Evolutionary conservation across 2,797 vertebrate genomes (phyloP).

Genomic region (Simalia tracyae): DNA sequence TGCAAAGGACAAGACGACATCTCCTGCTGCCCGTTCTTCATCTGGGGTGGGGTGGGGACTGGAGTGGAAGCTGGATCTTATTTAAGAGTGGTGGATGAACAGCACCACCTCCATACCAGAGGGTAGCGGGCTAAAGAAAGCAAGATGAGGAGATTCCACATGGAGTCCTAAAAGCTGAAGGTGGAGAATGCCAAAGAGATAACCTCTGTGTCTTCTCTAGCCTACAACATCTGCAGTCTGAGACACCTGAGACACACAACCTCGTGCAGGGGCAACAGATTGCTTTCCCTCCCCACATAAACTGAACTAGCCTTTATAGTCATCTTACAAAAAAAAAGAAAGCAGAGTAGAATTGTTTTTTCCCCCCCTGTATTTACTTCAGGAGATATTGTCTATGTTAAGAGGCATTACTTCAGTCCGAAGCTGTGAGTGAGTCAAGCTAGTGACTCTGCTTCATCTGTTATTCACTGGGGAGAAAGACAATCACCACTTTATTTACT

Average conservation of each 20-base stretch:
- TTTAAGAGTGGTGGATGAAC: not conserved
- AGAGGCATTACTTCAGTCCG: not conserved
- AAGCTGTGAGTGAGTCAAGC: not conserved
- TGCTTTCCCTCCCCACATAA: not conserved
- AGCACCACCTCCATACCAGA: not conserved
- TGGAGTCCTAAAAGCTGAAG: not conserved
- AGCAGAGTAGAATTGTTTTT: not conserved
- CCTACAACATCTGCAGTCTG: not conserved
- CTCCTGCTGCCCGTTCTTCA: not conserved
- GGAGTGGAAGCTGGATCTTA: not conserved
- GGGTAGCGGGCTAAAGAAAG: not conserved
- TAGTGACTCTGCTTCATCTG: constrained; percentile 16
- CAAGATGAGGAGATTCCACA: not conserved
- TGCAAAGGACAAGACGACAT: not conserved
- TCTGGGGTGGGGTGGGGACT: not conserved
- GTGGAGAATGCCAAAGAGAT: not conserved
- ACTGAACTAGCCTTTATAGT: not conserved
- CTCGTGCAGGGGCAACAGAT: not conserved
- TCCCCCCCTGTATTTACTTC: not conserved
- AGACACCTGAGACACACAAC: not conserved
- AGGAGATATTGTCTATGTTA: not conserved
- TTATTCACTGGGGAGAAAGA: constrained; percentile 30
- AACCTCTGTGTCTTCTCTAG: not conserved
- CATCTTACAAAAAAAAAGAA: not conserved
- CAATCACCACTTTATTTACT: constrained; percentile 31